Percentiles rank a stretch among this genome's conserved stretches.
These are phyloP conservation scores for Tribolium castaneum DNA, from an alignment of 1,140 invertebrate genomes.

Conservation along the genomic window DNA sequence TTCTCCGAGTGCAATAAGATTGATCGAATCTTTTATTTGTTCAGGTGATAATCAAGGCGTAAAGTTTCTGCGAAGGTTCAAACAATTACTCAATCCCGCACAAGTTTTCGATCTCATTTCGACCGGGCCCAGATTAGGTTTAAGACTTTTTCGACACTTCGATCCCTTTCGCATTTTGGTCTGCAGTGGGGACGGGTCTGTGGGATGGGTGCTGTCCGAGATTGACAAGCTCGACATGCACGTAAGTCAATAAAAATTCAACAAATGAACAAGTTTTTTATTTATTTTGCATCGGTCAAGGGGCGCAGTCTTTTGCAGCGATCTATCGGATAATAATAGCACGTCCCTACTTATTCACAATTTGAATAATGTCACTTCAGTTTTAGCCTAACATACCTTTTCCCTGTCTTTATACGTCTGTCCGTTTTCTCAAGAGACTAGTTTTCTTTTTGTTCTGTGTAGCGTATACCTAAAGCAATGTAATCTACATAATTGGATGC, in stretches of 20 bases:
- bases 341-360: background rate
- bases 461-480: background rate
- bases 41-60: conserved; percentile 95
- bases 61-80: conserved; percentile 95
- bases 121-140: conserved; percentile 86
- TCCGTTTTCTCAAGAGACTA: background rate
- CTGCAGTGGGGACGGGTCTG: conserved; percentile 93
- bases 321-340: background rate
- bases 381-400: background rate
- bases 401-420: background rate
- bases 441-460: background rate
- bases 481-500: background rate
- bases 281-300: too few relatives aligned
- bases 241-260: conserved; percentile 70
- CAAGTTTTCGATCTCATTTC: conserved; percentile 97
- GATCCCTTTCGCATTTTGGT: conserved; percentile 92
- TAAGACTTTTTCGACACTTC: conserved; percentile 89
- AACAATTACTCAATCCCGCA: conserved; percentile 95
- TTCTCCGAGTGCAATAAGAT: background rate
- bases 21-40: background rate
- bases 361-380: background rate
- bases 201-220: conserved; percentile 94
- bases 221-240: conserved; percentile 93
- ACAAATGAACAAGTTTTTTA: too few relatives aligned
- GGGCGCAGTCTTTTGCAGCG: background rate